A percentile compares a stretch with the other conserved stretches of the same genome.
Evolutionary conservation across 2,797 vertebrate species (phyloP).

Genomic region (Bradypodion ventrale): DNA sequence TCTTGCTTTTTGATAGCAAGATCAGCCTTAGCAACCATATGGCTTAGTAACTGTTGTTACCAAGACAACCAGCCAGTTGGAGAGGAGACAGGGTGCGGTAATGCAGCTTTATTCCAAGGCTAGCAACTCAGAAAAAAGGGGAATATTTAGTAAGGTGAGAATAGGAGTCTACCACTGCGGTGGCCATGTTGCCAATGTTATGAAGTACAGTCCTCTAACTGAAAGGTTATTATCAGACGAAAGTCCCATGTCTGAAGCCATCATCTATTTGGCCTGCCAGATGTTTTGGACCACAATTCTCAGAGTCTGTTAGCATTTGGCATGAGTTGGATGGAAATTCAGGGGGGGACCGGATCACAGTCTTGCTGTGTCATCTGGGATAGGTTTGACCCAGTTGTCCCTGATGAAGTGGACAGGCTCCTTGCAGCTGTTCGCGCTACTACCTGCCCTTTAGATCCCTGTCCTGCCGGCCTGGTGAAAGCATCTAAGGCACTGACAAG

Average conservation of each 20-base stretch:
- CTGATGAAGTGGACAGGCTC: too few species aligned
- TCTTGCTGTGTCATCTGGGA: too few species aligned
- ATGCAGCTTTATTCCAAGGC: neutral
- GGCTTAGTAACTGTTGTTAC: conserved; percentile 29
- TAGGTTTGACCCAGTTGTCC: too few species aligned
- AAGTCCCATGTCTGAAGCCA: neutral
- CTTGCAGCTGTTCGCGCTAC: too few species aligned
- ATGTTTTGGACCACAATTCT: neutral
- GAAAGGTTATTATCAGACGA: neutral
- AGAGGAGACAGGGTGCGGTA: neutral
- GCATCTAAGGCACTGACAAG: too few species aligned
- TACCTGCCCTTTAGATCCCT: too few species aligned
- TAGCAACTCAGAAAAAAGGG: neutral
- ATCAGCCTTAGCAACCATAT: conserved; percentile 16
- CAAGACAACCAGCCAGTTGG: conserved; percentile 25
- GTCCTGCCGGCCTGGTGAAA: too few species aligned
- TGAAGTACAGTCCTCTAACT: neutral
- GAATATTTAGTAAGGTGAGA: neutral
- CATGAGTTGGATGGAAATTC: neutral
- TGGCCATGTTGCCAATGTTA: neutral
- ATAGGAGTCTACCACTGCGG: neutral
- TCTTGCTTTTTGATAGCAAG: neutral
- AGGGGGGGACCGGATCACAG: too few species aligned
- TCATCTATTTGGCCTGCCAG: neutral
- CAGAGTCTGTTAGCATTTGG: neutral